Evolutionary conservation across 2,797 vertebrate species (phyloP), one percentile per base, ranked within the genome.

Genomic region (Mionectes olivaceus): DNA sequence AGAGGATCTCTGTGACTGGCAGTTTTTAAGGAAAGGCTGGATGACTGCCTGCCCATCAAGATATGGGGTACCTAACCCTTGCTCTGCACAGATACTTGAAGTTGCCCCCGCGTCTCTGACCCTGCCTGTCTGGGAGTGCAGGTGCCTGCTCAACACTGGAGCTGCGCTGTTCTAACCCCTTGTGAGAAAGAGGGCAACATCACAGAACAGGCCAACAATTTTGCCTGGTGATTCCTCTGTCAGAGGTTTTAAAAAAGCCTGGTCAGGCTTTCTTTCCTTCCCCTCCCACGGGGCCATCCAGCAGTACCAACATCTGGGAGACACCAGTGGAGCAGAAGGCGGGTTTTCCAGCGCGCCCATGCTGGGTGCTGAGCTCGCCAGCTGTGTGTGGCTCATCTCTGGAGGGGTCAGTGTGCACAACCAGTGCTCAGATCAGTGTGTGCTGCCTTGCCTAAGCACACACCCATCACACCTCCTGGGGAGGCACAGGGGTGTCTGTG

Each of bases 31-130:
- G 49, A 53, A 57, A 88, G 39, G 55, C 10, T 53, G 25, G 53
- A 64, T 8, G 43, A 76, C 22, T 2, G 3, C 28, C 49, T 59
- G 25, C 19, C 77, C 60, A 69, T 49, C 65, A 27, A 81, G 65
- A 69, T 46, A 49, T 1, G 0, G 13, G 56, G 37, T 35, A 67
- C 24, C 49, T 39, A 74, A 57, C n/a, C 22, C 37, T 78, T 14
- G 6, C 59, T 53, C 23, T 0, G 4, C 55, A 83, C 15, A 15
- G 64, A 65, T 30, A 61, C 32, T 24, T 3, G 4, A 19, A 83
- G 47, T 22, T 0, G 0, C 33, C 57, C 2, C 2, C 35, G 9
- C 50, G 10, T 24, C 47, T 71, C 53, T 44, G n/a, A 30, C 19
- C 22, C 43, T 79, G 61, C 33, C 46, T 3, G 64, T 64, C 70